Evolutionary conservation across 2,113 vertebrate species (phyloP).

Genomic region (Plotosus lineatus): DNA sequence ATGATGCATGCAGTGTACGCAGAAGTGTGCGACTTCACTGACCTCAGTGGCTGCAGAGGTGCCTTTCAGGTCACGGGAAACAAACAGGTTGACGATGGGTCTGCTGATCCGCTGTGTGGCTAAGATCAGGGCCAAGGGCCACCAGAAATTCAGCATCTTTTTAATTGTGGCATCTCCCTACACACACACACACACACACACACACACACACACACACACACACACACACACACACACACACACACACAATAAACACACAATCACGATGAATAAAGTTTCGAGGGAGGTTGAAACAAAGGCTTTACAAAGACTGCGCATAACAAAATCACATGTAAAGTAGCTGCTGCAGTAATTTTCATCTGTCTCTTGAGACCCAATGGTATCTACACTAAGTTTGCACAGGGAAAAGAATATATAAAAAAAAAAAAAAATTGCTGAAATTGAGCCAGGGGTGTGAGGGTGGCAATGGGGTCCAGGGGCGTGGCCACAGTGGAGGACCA

Average conservation of each 20-base stretch:
- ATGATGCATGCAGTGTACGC: no score
- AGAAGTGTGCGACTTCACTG: slow-evolving; percentile 25
- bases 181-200: slow-evolving; percentile 31
- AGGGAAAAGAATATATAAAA: not conserved
- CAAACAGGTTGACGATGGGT: slow-evolving; percentile 97
- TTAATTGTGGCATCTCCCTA: slow-evolving; percentile 95
- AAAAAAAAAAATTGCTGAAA: no score
- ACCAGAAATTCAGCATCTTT: slow-evolving; percentile 99
- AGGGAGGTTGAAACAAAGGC: not conserved
- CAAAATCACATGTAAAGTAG: not conserved
- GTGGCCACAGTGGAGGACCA: no score
- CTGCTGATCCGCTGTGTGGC: slow-evolving; percentile 96
- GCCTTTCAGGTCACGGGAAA: slow-evolving; percentile 93
- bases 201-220: slow-evolving; percentile 31
- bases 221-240: slow-evolving; percentile 32
- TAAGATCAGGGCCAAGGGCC: slow-evolving; percentile 94
- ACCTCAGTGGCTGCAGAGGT: slow-evolving; percentile 65
- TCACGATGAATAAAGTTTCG: not conserved
- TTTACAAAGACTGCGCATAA: not conserved
- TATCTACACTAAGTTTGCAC: not conserved
- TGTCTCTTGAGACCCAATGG: not conserved
- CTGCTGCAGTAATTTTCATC: not conserved
- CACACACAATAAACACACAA: not conserved
- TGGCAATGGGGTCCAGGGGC: no score
- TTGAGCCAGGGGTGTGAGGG: no score